Conservation (phyloP, 1,140 invertebrate species). For the Trichonephila clavata region DNA sequence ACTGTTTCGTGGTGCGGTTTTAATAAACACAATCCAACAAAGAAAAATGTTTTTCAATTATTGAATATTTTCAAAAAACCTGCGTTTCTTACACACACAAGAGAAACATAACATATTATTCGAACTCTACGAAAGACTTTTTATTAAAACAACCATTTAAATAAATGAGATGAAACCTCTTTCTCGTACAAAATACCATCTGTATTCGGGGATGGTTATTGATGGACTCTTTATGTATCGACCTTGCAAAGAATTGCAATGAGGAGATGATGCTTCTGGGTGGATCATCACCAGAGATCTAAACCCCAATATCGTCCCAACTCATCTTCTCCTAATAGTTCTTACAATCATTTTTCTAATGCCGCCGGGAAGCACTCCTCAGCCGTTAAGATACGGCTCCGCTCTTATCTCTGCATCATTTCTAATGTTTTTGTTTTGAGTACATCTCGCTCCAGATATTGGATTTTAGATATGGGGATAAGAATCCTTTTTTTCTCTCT, state of each 20-base stretch:
- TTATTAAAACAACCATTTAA: too few relatives aligned
- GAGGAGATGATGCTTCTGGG: background rate
- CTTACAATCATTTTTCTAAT: background rate
- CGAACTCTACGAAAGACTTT: too few relatives aligned
- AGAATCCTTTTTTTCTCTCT: background rate
- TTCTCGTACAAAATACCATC: background rate
- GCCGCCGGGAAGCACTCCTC: background rate
- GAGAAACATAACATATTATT: too few relatives aligned
- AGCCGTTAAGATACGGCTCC: background rate
- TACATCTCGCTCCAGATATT: background rate
- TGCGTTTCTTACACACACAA: too few relatives aligned
- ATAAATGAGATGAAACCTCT: background rate
- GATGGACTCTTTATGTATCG: background rate
- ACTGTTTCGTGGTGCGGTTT: too few relatives aligned
- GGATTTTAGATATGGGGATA: background rate
- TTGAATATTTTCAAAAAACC: too few relatives aligned
- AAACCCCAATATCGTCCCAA: background rate
- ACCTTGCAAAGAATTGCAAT: background rate
- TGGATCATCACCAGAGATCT: background rate
- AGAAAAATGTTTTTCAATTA: too few relatives aligned
- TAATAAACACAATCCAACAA: too few relatives aligned
- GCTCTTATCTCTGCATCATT: background rate
- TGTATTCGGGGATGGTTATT: background rate
- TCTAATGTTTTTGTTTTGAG: constrained; percentile 19
- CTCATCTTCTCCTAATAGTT: background rate